A percentile compares a stretch with the other conserved stretches of the same genome.
Conservation (phyloP, 1,140 invertebrate species). For the Papilio aristodemus region DNA sequence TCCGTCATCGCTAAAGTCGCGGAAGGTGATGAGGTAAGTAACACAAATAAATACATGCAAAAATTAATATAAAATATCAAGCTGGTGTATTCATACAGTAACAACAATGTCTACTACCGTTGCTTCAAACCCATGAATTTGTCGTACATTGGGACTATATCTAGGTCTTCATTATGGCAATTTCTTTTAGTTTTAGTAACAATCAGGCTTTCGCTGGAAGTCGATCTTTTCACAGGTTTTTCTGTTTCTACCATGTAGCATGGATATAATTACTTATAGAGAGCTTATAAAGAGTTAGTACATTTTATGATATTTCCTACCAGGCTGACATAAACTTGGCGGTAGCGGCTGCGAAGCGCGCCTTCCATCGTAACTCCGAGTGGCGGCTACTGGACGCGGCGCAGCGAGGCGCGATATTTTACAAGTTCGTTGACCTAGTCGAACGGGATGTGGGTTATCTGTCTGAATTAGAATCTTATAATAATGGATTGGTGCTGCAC, state of each 20-base stretch:
- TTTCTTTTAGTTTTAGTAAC: no score
- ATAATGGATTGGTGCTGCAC: slow-evolving; percentile 62
- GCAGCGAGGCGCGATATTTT: slow-evolving; percentile 75
- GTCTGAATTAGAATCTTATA: slow-evolving; percentile 80
- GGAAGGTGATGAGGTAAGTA: slow-evolving; percentile 87
- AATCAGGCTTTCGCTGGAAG: no score
- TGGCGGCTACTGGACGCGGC: slow-evolving; percentile 87
- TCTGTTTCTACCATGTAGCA: no score
- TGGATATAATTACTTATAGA: no score
- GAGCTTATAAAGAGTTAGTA: no score
- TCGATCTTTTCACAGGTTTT: no score
- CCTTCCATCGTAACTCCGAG: slow-evolving; percentile 85
- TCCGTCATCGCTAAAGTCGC: slow-evolving; percentile 88
- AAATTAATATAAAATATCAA: no score
- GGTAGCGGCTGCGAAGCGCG: slow-evolving; percentile 87
- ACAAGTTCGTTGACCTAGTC: slow-evolving; percentile 86
- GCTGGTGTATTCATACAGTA: no score
- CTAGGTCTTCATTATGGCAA: no score
- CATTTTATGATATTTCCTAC: slow-evolving; percentile 57
- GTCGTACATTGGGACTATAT: no score
- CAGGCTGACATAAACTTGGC: slow-evolving; percentile 88
- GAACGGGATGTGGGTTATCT: slow-evolving; percentile 84
- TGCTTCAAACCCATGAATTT: no score
- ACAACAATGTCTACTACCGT: no score
- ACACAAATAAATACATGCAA: neutral